Base-by-base conservation (phyloP, 2,797 vertebrate species). In the Selene dorsalis region DNA sequence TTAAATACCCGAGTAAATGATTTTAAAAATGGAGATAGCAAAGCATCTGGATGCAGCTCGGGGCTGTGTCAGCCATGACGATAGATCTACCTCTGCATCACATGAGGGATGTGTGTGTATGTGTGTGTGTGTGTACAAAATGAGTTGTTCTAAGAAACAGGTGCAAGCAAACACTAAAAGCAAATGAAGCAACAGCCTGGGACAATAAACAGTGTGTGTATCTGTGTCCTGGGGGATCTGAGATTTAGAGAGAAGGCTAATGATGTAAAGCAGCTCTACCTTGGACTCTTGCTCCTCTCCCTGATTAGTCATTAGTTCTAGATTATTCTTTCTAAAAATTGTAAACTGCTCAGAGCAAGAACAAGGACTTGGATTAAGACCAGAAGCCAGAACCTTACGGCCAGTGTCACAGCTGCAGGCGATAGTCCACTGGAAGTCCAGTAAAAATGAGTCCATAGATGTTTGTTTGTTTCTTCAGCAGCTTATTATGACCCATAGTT, bases 11-110 rank as follows among this genome's bases (percentile, higher is more conserved):
- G 22, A 24, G 14, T 56, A 6, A 69, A 28, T 14, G 32, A 43
- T 64, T 70, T 60, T 67, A 61, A 48, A 43, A 65, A 71, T 43
- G 24, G 7, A 58, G 43, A 30, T n/a, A 48, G 35, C 4, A 26
- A 5, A 62, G 43, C 58, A 69, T 6, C 59, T 57, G 66, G 50
- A 57, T 17, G 2, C 16, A 39, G 66, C 66, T 38, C 12, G 50
- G 22, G 50, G 22, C 50, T 22, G 22, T 14, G 22, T 52, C 48
- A 52, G n/a, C n/a, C 50, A 22, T 2, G 22, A 12, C n/a, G 4
- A 52, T 52, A 52, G 24, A 52, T 52, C 50, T 52, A 11, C 50
- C 22, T 52, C 50, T 52, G n/a, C 22, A 52, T n/a, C 11, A 22
- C 11, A 22, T 5, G 12, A 52, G 50, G 50, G 13, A 52, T 13